Evolutionary conservation across 2,797 vertebrate species (phyloP).

Genomic region (Rousettus madagascariensis): DNA sequence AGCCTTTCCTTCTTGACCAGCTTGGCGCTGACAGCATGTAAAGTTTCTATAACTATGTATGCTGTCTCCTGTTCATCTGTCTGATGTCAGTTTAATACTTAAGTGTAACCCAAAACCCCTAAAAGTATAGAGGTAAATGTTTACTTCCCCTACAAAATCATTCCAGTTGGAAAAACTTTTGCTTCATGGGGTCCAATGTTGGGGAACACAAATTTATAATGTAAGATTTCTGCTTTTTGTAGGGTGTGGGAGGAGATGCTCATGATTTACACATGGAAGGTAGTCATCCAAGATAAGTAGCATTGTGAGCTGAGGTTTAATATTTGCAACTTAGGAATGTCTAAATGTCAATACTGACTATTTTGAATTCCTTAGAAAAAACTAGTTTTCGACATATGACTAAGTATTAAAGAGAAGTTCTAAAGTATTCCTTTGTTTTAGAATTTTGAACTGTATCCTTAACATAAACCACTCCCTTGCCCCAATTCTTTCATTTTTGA

Average conservation of each 20-base stretch:
- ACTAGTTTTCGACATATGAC: neutral
- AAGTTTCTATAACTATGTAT: too few relatives aligned
- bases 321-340: neutral
- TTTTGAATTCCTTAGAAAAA: neutral
- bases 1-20: too few relatives aligned
- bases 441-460: neutral
- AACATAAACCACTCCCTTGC: neutral
- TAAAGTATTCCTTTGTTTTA: neutral
- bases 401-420: neutral
- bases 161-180: neutral
- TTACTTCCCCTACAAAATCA: neutral
- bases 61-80: too few relatives aligned
- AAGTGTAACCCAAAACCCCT: too few relatives aligned
- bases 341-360: neutral
- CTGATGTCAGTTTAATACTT: too few relatives aligned
- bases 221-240: neutral
- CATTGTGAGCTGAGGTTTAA: neutral
- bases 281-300: neutral
- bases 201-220: neutral
- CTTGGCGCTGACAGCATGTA: too few relatives aligned
- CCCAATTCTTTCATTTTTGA: neutral
- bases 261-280: neutral
- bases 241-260: neutral
- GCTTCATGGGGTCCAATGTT: neutral
- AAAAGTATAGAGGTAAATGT: too few relatives aligned